A percentile compares a stretch with the other conserved stretches of the same genome.
phyloP scores from a whole-genome alignment of 2,113 vertebrate genomes.

The Kryptolebias marmoratus region DNA sequence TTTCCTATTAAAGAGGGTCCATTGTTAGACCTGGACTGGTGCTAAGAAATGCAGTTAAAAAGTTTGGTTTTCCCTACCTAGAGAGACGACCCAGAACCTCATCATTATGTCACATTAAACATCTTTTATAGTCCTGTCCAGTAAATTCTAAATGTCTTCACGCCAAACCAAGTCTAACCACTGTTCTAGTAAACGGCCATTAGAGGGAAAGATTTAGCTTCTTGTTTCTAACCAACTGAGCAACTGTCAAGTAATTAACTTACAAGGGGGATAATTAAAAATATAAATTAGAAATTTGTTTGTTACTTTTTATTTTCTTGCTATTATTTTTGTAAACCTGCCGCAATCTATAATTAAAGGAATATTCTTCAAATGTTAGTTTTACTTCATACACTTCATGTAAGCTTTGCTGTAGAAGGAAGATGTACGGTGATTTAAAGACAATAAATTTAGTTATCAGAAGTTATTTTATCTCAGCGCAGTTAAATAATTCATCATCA shows the following conservation, averaged over 20 bases:
- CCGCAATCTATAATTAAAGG: conserved; percentile 90
- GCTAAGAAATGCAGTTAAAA: too few relatives aligned
- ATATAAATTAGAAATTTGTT: conserved; percentile 85
- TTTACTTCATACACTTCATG: conserved; percentile 16
- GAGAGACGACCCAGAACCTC: too few relatives aligned
- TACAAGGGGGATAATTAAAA: conserved; percentile 40
- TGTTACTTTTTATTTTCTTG: conserved; percentile 87
- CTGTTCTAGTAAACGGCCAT: conserved; percentile 52
- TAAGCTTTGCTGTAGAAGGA: neutral
- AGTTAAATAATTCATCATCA: too few relatives aligned
- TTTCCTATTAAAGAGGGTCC: too few relatives aligned
- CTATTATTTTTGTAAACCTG: conserved; percentile 92
- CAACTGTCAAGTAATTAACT: conserved; percentile 88
- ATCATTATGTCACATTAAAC: too few relatives aligned
- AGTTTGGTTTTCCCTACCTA: too few relatives aligned
- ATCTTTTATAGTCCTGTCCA: too few relatives aligned
- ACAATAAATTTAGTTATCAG: too few relatives aligned
- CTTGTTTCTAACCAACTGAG: conserved; percentile 87
- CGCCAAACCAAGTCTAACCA: conserved; percentile 23
- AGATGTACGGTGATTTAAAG: neutral
- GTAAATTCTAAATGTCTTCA: neutral
- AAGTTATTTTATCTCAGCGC: too few relatives aligned
- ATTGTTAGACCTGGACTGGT: too few relatives aligned
- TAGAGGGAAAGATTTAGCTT: conserved; percentile 79
- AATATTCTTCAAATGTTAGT: conserved; percentile 34